These are phyloP conservation scores for Agapornis roseicollis DNA, from an alignment of 2,113 vertebrate genomes.

Conservation along the genomic window DNA sequence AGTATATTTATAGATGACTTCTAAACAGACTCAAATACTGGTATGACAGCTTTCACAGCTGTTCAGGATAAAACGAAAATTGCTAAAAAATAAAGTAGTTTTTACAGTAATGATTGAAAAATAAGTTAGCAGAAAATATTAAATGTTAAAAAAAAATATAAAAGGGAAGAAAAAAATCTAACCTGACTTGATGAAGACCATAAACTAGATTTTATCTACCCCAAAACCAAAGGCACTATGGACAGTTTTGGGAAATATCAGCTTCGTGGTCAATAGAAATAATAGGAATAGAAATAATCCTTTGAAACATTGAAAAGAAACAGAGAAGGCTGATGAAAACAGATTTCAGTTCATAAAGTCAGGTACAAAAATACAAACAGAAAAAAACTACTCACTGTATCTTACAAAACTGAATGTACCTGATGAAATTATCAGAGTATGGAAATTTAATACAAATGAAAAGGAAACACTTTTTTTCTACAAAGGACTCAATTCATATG, in stretches of 20 bases:
- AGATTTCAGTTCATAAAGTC: background rate
- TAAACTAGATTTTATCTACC: background rate
- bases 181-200: background rate
- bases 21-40: background rate
- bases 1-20: background rate
- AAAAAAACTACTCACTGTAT: background rate
- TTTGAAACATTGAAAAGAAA: background rate
- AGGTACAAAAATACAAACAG: background rate
- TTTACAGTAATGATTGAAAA: background rate
- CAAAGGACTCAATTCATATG: accelerated
- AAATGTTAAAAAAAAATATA: background rate
- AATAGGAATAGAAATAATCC: background rate
- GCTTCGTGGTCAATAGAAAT: no score
- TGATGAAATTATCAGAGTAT: background rate
- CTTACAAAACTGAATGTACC: background rate
- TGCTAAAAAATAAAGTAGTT: background rate
- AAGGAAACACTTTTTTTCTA: background rate
- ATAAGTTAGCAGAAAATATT: background rate
- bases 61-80: background rate
- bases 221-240: background rate
- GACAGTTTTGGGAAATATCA: background rate
- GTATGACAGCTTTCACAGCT: background rate
- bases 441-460: background rate
- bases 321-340: background rate
- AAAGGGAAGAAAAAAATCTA: background rate